phyloP scores from a whole-genome alignment of 2,888 invertebrate genomes.

The Caenorhabditis sinica region DNA sequence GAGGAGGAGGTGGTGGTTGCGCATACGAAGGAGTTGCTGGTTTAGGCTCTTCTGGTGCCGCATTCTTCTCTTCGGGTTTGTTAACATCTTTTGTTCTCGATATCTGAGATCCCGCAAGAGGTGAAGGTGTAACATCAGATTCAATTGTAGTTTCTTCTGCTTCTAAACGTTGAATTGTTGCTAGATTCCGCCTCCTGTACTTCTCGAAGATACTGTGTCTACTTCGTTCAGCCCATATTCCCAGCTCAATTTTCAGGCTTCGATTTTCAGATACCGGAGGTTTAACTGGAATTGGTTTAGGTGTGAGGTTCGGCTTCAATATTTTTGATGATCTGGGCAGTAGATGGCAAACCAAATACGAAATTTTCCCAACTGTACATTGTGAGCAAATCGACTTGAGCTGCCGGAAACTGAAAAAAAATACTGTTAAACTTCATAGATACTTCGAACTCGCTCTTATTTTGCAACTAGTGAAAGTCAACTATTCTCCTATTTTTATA shows the following conservation, averaged over 20 bases:
- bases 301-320: neutral
- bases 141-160: constrained; percentile 13
- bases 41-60: constrained; percentile 19
- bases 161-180: constrained; percentile 49
- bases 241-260: constrained; percentile 16
- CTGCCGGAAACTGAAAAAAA: constrained; percentile 30
- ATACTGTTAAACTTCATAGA: neutral
- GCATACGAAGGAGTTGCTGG: neutral
- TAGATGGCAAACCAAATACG: constrained; percentile 33
- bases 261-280: constrained; percentile 42
- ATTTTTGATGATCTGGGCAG: constrained; percentile 5
- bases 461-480: too few species aligned
- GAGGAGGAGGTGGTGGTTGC: neutral
- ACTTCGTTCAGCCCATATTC: constrained; percentile 44
- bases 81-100: constrained; percentile 3
- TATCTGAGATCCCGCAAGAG: neutral
- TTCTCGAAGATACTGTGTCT: constrained; percentile 44
- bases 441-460: too few species aligned
- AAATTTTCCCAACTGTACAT: constrained; percentile 32
- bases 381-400: constrained; percentile 31
- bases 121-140: neutral
- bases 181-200: constrained; percentile 49
- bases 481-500: neutral
- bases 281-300: constrained; percentile 25
- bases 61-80: constrained; percentile 1